Base-by-base conservation (phyloP, 1,140 invertebrate species). In the Eufriesea mexicana region DNA sequence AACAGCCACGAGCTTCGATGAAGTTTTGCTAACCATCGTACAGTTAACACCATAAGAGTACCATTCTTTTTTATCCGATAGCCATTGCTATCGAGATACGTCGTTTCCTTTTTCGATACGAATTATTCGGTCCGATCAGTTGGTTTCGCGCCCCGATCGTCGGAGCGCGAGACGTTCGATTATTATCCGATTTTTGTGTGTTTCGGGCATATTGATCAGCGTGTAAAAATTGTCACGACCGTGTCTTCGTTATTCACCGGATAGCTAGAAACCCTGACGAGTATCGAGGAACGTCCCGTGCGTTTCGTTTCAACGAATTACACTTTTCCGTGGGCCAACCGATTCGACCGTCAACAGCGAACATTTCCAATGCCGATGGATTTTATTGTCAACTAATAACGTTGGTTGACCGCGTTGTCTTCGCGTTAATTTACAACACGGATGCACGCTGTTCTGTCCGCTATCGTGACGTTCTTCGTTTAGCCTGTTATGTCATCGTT, bases 1-100 rank as follows among this genome's bases (percentile, higher is more conserved):
- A 67, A 81, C 57, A 67, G 79, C 73, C 62, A 75, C 79, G 86
- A 85, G 74, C 79, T 88, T 85, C 84, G 74, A 87, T 78, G 72
- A 85, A 77, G 61, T 74, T 88, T 87, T 85, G 86, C 86, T 88
- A 83, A 88, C 59, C 75, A 76, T 83, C 84, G 71, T 87, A 82
- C 51, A 82, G 49, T n/a, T 71, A 57, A 62, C 79, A 64, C 61
- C 59, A 49, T 71, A 67, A n/a, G 55, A 76, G n/a, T 57, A 86
- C 45, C 68, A 54, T 62, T 61, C 35, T n/a, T 49, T 49, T 64
- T n/a, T 35, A 71, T 88, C 70, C 67, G 76, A 84, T 62, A 35
- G 16, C 62, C 72, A 79, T 77, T 72, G n/a, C 55, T 72, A 55
- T 68, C 72, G 62, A 45, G n/a, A 76, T 78, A 28, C 28, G 10